A percentile compares a stretch with the other conserved stretches of the same genome.
Evolutionary conservation across 2,113 vertebrate genomes (phyloP).

Genomic region (Esox niger): DNA sequence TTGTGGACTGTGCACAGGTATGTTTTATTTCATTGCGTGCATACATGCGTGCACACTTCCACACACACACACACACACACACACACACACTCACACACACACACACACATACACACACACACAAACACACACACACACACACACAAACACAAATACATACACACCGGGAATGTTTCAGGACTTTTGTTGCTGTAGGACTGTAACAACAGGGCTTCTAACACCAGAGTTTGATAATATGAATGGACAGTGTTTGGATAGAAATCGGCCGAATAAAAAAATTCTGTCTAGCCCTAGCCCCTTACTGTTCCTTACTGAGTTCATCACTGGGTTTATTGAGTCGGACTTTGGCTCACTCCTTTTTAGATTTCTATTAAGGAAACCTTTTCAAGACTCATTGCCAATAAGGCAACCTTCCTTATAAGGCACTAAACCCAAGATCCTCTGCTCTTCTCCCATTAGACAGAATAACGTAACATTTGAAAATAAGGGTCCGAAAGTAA

Average conservation of each 20-base stretch:
- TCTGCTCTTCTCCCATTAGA: too few relatives aligned
- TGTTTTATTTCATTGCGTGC: too few relatives aligned
- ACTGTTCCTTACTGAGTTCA: constrained; percentile 63
- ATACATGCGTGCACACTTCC: too few relatives aligned
- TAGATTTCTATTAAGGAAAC: too few relatives aligned
- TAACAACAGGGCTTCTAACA: constrained; percentile 63
- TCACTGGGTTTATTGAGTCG: constrained; percentile 69
- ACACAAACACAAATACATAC: constrained; percentile 29
- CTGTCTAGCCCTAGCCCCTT: constrained; percentile 54
- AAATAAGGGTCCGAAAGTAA: too few relatives aligned
- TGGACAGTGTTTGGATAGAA: constrained; percentile 65
- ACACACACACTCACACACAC: neutral
- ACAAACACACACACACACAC: constrained; percentile 17
- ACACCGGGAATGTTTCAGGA: constrained; percentile 58
- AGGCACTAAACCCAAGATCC: too few relatives aligned
- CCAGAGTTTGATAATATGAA: constrained; percentile 66
- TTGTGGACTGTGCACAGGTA: too few relatives aligned
- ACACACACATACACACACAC: neutral
- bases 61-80: constrained; percentile 10
- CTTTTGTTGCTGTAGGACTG: constrained; percentile 61
- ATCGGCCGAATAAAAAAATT: constrained; percentile 63
- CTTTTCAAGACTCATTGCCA: too few relatives aligned
- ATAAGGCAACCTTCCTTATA: constrained; percentile 28
- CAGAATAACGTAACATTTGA: too few relatives aligned
- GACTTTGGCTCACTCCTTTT: constrained; percentile 63